These are phyloP conservation scores for Rhyzopertha dominica DNA, from an alignment of 1,140 invertebrate genomes.

Conservation along the genomic window DNA sequence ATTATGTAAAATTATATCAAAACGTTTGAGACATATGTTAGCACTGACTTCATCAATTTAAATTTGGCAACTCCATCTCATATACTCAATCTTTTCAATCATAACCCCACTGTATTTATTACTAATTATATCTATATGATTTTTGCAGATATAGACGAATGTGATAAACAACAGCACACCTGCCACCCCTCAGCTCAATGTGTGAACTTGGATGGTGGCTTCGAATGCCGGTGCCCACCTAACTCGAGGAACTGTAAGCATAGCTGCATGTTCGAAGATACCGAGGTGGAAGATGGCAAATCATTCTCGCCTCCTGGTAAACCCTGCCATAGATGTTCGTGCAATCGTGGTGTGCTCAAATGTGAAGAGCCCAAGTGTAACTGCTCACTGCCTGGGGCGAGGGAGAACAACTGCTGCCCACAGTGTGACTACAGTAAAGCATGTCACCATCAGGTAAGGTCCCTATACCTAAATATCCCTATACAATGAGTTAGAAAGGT, in stretches of 20 bases:
- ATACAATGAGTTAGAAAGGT: no score
- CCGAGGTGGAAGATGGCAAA: slow-evolving; percentile 54
- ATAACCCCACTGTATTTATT: background rate
- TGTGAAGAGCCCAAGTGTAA: slow-evolving; percentile 59
- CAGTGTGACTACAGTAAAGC: slow-evolving; percentile 67
- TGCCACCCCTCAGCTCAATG: slow-evolving; percentile 73
- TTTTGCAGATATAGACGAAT: slow-evolving; percentile 80
- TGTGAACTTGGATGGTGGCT: slow-evolving; percentile 76
- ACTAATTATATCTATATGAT: slow-evolving; percentile 18
- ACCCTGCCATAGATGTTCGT: slow-evolving; percentile 58
- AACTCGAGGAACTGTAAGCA: slow-evolving; percentile 38
- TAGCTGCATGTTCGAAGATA: slow-evolving; percentile 57
- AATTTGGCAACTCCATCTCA: no score
- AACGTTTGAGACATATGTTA: no score
- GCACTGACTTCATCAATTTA: no score
- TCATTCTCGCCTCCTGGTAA: slow-evolving; percentile 49
- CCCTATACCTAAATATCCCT: no score
- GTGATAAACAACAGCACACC: slow-evolving; percentile 67
- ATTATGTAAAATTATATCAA: no score
- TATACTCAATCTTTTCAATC: no score
- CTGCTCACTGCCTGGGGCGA: slow-evolving; percentile 52
- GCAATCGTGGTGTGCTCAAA: slow-evolving; percentile 57
- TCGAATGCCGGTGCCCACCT: slow-evolving; percentile 68
- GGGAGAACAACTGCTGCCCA: slow-evolving; percentile 66
- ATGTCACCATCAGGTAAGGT: slow-evolving; percentile 71